These are phyloP conservation scores for Lomographa bimaculata DNA, from an alignment of 2,888 invertebrate genomes.

Conservation along the genomic window DNA sequence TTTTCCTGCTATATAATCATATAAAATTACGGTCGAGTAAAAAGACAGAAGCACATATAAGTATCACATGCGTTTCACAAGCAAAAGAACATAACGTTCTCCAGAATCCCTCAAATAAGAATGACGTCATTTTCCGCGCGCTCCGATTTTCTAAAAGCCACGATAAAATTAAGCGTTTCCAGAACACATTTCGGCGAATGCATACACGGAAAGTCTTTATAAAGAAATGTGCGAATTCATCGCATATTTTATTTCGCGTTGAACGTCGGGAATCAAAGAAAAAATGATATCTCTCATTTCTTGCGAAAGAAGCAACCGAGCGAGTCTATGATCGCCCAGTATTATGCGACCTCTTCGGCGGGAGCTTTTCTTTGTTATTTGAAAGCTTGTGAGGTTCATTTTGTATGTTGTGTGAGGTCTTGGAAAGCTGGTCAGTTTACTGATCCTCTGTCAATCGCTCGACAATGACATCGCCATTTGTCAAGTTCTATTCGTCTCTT, in stretches of 20 bases:
- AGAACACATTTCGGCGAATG: conserved; percentile 26
- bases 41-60: too few relatives aligned
- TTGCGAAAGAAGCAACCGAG: conserved; percentile 22
- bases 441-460: conserved; percentile 36
- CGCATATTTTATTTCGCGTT: conserved; percentile 33
- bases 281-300: conserved; percentile 38
- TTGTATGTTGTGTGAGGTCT: conserved; percentile 12
- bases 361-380: conserved; percentile 11
- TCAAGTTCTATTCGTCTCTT: conserved; percentile 38
- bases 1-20: too few relatives aligned
- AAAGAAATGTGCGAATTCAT: conserved; percentile 35
- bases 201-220: conserved; percentile 22
- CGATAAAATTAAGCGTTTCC: conserved; percentile 26
- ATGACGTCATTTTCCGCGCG: conserved; percentile 9
- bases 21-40: too few relatives aligned
- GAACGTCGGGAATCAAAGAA: conserved; percentile 34
- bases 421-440: conserved; percentile 21
- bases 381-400: conserved; percentile 1
- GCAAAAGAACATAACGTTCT: conserved; percentile 8
- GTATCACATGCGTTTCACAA: too few relatives aligned
- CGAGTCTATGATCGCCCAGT: conserved; percentile 20
- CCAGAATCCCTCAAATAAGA: conserved; percentile 14
- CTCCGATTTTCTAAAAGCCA: conserved; percentile 19
- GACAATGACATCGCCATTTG: conserved; percentile 37
- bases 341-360: conserved; percentile 5